These are phyloP conservation scores for Mungos mungo DNA, from an alignment of 2,113 vertebrate species.

Conservation along the genomic window DNA sequence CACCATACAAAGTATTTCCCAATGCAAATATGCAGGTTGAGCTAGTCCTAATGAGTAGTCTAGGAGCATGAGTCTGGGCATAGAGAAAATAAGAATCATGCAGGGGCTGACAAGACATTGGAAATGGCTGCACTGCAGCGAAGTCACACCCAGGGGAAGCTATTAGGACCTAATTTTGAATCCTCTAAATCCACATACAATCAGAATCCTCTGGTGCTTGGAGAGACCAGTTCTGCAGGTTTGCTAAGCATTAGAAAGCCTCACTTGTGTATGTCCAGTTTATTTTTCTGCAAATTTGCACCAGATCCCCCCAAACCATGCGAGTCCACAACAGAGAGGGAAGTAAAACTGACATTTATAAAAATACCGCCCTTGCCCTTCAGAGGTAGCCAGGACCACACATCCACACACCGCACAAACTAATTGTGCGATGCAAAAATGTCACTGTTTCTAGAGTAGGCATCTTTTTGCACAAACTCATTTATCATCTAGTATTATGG, in stretches of 20 bases:
- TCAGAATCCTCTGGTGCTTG: background rate
- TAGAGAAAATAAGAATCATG: background rate
- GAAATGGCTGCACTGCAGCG: background rate
- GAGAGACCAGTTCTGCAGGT: slow-evolving; percentile 25
- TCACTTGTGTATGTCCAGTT: background rate
- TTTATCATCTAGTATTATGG: slow-evolving; percentile 72
- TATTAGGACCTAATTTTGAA: slow-evolving; percentile 36
- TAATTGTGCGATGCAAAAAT: slow-evolving; percentile 62
- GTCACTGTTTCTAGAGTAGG: slow-evolving; percentile 24
- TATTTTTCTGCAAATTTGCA: slow-evolving; percentile 38
- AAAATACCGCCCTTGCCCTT: slow-evolving; percentile 68
- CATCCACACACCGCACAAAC: background rate
- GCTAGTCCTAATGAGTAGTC: background rate
- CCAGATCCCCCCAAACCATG: background rate
- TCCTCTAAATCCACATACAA: slow-evolving; percentile 31
- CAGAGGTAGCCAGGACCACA: background rate
- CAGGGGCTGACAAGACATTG: background rate
- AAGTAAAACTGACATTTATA: slow-evolving; percentile 66
- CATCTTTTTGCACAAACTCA: slow-evolving; percentile 73
- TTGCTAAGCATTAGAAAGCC: slow-evolving; percentile 36
- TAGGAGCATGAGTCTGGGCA: background rate
- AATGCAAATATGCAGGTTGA: background rate
- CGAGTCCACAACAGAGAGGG: background rate
- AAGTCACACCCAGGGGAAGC: slow-evolving; percentile 45
- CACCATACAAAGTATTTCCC: background rate